These are phyloP conservation scores for Echinarachnius parma DNA, from an alignment of 53 echinoderm and acorn worm genomes.

Conservation along the genomic window DNA sequence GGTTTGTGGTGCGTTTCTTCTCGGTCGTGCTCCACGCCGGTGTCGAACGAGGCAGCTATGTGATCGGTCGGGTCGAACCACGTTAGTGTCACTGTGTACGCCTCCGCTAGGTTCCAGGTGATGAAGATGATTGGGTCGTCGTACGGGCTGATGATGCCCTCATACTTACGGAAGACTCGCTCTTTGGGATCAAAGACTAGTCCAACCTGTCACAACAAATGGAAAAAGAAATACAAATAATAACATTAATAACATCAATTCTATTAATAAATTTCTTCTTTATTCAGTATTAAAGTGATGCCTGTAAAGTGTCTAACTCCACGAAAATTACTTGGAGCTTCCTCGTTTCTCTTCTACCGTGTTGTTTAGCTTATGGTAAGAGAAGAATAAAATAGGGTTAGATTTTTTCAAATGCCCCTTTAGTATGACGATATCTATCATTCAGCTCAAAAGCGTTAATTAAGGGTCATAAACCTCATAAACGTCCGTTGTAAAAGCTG, in stretches of 20 bases:
- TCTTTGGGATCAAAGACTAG: constrained; percentile 86
- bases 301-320: too few relatives aligned
- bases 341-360: too few relatives aligned
- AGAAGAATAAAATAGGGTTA: too few relatives aligned
- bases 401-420: too few relatives aligned
- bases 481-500: too few relatives aligned
- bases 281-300: too few relatives aligned
- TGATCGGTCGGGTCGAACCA: constrained; percentile 97
- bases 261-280: too few relatives aligned
- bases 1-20: constrained; percentile 92
- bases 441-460: too few relatives aligned
- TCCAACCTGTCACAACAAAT: constrained; percentile 53
- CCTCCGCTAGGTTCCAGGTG: constrained; percentile 65
- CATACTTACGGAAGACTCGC: constrained; percentile 88
- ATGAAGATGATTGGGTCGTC: constrained; percentile 85
- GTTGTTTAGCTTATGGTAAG: too few relatives aligned
- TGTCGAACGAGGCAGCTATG: constrained; percentile 86
- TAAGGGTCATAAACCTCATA: too few relatives aligned
- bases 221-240: not conserved
- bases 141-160: constrained; percentile 72
- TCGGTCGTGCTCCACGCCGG: constrained; percentile 77
- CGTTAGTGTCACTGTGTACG: constrained; percentile 71
- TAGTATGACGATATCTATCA: too few relatives aligned
- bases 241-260: not conserved
- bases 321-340: too few relatives aligned